Percentiles rank a stretch among this genome's conserved stretches.
Evolutionary conservation across 2,888 invertebrate genomes (phyloP).

Genomic region (Dermolepida albohirtum): DNA sequence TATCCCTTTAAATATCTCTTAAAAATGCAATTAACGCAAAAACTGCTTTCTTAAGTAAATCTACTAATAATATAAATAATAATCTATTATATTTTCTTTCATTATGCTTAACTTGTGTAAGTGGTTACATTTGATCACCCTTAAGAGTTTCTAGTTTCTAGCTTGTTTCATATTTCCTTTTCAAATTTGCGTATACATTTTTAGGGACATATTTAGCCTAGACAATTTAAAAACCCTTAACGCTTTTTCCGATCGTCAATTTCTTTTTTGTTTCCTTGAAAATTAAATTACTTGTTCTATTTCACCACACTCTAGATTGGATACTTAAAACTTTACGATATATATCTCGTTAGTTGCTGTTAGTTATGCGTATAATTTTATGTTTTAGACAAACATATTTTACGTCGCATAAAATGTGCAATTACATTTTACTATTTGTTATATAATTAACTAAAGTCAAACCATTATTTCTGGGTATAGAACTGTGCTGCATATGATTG

Average conservation of each 20-base stretch:
- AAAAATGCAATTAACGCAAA: too few species aligned
- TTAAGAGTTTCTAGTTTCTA: too few species aligned
- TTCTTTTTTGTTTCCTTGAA: slow-evolving; percentile 1
- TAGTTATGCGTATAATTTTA: slow-evolving; percentile 23
- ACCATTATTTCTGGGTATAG: slow-evolving; percentile 19
- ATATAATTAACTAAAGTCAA: slow-evolving; percentile 31
- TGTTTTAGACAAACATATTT: slow-evolving; percentile 31
- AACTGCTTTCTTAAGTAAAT: too few species aligned
- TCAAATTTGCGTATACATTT: background rate
- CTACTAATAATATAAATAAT: too few species aligned
- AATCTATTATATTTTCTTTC: too few species aligned
- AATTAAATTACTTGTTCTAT: slow-evolving; percentile 23
- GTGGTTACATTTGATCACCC: too few species aligned
- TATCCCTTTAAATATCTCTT: too few species aligned
- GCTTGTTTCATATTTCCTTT: too few species aligned
- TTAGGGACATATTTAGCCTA: background rate
- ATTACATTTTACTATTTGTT: slow-evolving; percentile 33
- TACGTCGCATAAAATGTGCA: slow-evolving; percentile 28
- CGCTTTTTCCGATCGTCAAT: background rate
- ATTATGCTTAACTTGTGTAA: too few species aligned
- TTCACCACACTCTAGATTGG: slow-evolving; percentile 18
- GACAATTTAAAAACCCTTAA: background rate
- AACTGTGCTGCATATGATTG: too few species aligned
- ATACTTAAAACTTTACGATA: slow-evolving; percentile 33
- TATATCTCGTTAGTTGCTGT: slow-evolving; percentile 18